Percentiles rank a stretch among this genome's conserved stretches.
These are phyloP conservation scores for Aphaenogaster rudis DNA, from an alignment of 1,140 invertebrate genomes.

Conservation along the genomic window DNA sequence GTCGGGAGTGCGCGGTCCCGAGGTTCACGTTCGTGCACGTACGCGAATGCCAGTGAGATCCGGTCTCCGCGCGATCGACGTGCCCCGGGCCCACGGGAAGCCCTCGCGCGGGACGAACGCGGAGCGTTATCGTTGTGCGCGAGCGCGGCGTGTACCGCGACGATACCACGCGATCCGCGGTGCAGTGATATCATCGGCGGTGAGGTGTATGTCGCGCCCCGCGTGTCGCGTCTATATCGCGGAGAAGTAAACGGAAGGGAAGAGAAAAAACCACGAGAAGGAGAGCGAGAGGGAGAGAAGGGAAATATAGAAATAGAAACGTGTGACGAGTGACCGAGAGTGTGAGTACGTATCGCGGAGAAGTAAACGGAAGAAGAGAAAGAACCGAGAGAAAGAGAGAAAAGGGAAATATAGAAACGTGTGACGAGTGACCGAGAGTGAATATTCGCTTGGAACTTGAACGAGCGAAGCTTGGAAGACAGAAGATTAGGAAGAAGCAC, in stretches of 20 bases:
- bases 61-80: background rate
- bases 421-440: constrained; percentile 42
- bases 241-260: background rate
- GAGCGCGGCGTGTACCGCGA: constrained; percentile 37
- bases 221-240: background rate
- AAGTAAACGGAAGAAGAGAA: background rate
- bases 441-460: constrained; percentile 12
- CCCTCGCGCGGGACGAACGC: background rate
- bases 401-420: constrained; percentile 16
- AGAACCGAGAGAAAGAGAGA: background rate
- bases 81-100: background rate
- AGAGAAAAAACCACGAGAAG: background rate
- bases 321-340: constrained; percentile 45
- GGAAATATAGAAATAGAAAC: background rate
- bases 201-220: constrained; percentile 5
- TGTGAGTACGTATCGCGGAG: background rate
- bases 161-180: constrained; percentile 6
- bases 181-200: constrained; percentile 47
- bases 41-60: constrained; percentile 21
- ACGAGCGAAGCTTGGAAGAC: constrained; percentile 19
- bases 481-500: background rate
- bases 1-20: background rate
- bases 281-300: constrained; percentile 1
- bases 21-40: background rate
- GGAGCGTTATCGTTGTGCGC: constrained; percentile 7